A percentile compares a stretch with the other conserved stretches of the same genome.
phyloP scores from a whole-genome alignment of 2,113 vertebrate species.

The Chamaetylas fuelleborni region DNA sequence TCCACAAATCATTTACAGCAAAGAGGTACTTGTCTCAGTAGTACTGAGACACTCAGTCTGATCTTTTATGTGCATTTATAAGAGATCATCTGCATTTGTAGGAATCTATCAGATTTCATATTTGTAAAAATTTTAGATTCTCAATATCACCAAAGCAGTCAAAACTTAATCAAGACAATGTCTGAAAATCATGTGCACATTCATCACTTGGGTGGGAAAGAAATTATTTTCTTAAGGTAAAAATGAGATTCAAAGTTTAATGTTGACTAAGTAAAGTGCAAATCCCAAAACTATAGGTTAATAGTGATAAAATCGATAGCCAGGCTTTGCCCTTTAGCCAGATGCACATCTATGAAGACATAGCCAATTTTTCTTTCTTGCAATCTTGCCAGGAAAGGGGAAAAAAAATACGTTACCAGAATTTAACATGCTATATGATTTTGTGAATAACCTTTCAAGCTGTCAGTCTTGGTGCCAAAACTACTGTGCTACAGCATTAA shows the following conservation, averaged over 20 bases:
- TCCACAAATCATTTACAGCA: background rate
- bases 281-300: slow-evolving; percentile 26
- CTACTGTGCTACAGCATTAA: slow-evolving; percentile 43
- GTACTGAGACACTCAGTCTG: background rate
- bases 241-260: background rate
- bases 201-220: background rate
- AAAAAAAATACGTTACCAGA: slow-evolving; percentile 33
- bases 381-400: slow-evolving; percentile 10
- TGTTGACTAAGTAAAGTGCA: background rate
- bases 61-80: background rate
- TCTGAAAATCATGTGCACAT: background rate
- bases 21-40: background rate
- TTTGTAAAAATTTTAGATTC: background rate
- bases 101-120: background rate
- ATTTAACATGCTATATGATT: slow-evolving; percentile 65
- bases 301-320: slow-evolving; percentile 12
- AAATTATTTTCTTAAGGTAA: background rate
- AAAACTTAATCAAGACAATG: background rate
- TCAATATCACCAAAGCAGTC: background rate
- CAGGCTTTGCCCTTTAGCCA: slow-evolving; percentile 35
- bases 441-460: slow-evolving; percentile 68
- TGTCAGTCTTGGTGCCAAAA: slow-evolving; percentile 65
- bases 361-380: slow-evolving; percentile 47
- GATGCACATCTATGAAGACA: slow-evolving; percentile 48
- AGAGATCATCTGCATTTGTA: background rate